Base-by-base conservation (phyloP, 2,113 vertebrate species). In the Phrynosoma platyrhinos region DNA sequence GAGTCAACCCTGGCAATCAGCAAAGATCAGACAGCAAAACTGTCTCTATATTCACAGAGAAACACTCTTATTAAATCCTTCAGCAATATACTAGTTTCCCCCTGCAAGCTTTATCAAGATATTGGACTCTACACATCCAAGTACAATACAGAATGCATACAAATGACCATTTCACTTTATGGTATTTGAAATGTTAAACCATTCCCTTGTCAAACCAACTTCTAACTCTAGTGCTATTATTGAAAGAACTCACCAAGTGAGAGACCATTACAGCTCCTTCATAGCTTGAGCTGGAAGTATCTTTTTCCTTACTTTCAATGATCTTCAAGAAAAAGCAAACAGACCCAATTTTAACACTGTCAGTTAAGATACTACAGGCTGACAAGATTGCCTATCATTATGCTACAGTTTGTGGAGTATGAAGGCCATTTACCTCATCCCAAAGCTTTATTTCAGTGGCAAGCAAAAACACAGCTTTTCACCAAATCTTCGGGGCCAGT, bases 251-350 rank as follows among this genome's bases (percentile, higher is more conserved):
- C 93, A 99, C 99, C 97, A 99, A 91, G 91, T 99, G 98, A 25
- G 99, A 99, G 27, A 99, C 99, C 86, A 98, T 98, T 88, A 99
- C 98, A 32, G 98, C 98, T 40, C 98, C 98, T 0, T 99, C 99
- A 52, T 95, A 97, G 71, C 96, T 98, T 0, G 97, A 93, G 30
- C 97, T 96, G 14, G 95, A 95, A 27, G 95, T 94, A 83, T 99
- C 98, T 68, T 97, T 96, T 84, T 99, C 98, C 90, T 98, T 94
- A 80, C 98, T 99, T 95, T 99, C 99, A 87, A 99, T 95, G 89
- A 99, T 99, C 98, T 99, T 91, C 71, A 74, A 81, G 32, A 42
- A 86, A 30, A 74, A 64, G 36, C 74, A 9, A 89, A 69, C 86
- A 92, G 87, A 89, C 25, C 36, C 64, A 81, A 79, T 79, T 64